Base-by-base conservation (phyloP, 2,113 vertebrate genomes). In the Gobiocypris rarus region DNA sequence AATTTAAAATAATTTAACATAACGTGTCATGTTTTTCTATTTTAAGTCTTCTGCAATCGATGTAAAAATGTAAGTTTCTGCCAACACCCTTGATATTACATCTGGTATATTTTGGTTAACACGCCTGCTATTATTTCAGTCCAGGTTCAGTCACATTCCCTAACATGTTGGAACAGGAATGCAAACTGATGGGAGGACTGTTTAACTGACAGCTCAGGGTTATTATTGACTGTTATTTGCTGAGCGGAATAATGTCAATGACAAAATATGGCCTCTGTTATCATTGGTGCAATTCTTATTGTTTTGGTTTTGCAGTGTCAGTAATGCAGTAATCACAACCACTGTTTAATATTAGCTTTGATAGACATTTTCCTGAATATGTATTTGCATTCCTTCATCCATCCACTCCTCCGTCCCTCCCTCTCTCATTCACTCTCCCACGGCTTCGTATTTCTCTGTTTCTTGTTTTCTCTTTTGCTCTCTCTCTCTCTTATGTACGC, bases 131-230 rank as follows among this genome's bases (percentile, higher is more conserved):
- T 88, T 81, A 73, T 86, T 82, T 78, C 79, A 81, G 73, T 58
- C 61, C 84, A 76, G 69, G 85, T 87, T 85, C 9, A 70, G 84
- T 75, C 81, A 80, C 89, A 89, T 89, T 89, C 89, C 85, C 70
- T 43, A 31, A 76, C 89, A 56, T 84, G 89, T 87, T 84, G 65
- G 48, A 65, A 86, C 89, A 85, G 52, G 81, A 26, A 41, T 11
- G 22, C 17, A 34, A 1, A 54, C 56, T 38, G 17, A 76, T 69
- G 34, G 63, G 7, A 67, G 15, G 70, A 74, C 13, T 24, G 17
- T 41, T 73, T 3, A n/a, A 17, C 15, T 65, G 73, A 41, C 22
- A 67, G 28, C 38, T 24, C 14, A 1, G 19, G 48, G 15, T 9
- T 17, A 13, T 24, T 43, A 58, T 28, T n/a, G 3, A 13, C 26